Evolutionary conservation across 2,113 vertebrate species (phyloP).

Genomic region (Prunella fulvescens): DNA sequence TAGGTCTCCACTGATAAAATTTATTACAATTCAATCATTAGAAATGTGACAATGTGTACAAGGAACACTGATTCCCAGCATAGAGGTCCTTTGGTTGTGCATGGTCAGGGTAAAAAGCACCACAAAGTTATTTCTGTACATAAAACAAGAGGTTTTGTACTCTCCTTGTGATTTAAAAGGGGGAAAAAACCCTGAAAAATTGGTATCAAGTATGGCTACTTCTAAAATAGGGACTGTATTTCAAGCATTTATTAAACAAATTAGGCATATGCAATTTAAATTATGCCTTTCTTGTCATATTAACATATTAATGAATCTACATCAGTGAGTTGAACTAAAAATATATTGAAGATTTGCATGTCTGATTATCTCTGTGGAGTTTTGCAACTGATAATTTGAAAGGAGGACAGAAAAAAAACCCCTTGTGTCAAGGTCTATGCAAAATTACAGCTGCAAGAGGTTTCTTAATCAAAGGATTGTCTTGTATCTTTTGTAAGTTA

Average conservation of each 20-base stretch:
- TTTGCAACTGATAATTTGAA: slow-evolving; percentile 4
- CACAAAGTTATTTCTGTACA: not conserved
- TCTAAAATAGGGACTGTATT: not conserved
- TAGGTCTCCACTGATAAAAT: rapidly evolving
- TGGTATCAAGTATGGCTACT: not conserved
- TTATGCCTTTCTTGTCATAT: not conserved
- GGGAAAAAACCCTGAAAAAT: not conserved
- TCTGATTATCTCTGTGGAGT: slow-evolving; percentile 27
- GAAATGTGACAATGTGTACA: not conserved
- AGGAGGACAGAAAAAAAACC: not conserved
- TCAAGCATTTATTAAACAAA: slow-evolving; percentile 42
- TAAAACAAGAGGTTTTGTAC: not conserved
- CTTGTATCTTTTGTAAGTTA: not conserved
- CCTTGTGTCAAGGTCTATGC: not conserved
- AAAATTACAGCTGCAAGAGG: slow-evolving; percentile 4
- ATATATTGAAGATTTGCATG: slow-evolving; percentile 26
- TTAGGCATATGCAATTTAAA: slow-evolving; percentile 26
- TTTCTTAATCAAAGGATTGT: slow-evolving; percentile 1
- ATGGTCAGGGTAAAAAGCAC: not conserved
- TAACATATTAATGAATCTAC: slow-evolving; percentile 50
- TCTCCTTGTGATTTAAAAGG: not conserved
- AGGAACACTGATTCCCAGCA: not conserved
- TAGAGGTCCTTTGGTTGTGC: not conserved
- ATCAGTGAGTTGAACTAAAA: slow-evolving; percentile 20
- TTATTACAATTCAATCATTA: not conserved